Base-by-base conservation (phyloP, 2,797 vertebrate genomes). In the Clamator glandarius region DNA sequence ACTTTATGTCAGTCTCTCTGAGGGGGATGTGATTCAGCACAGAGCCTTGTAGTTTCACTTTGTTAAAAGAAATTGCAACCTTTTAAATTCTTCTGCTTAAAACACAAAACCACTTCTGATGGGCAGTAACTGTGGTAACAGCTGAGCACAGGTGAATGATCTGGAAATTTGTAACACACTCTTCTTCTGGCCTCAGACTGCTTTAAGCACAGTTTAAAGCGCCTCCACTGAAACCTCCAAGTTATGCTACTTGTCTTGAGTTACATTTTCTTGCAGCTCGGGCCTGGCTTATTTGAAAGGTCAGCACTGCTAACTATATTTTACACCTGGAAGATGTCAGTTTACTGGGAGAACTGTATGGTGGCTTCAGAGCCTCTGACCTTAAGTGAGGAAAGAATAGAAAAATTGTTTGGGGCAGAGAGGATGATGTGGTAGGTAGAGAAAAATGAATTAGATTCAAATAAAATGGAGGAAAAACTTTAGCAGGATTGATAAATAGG, bases 1-100 rank as follows among this genome's bases (percentile, higher is more conserved):
- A 4, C 11, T 57, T 84, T 57, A 31, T 0, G 0, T n/a, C 52
- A 7, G 2, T 33, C 23, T 48, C 12, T 57, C 28, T n/a, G 19
- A 19, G 18, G 31, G 4, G 9, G 8, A 26, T 63, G 6, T 24
- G 11, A 17, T 29, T 3, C 39, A 58, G 50, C 21, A 58, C 54
- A 21, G 8, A 58, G 7, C 19, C 35, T 61, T 35, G 23, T 75
- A 35, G 26, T 35, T 42, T 13, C 51, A 12, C 5, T 67, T 80
- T 21, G 4, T 46, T 33, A 28, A 44, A 72, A 82, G 12, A 61
- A 78, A 17, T 9, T 25, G 6, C 52, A n/a, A 48, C 12, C 14
- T 63, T 63, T 78, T 20, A 48, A 78, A 59, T 24, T 59, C 8
- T 50, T 57, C 24, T 28, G 7, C 28, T 69, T 76, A 33, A 73